These are phyloP conservation scores for Pungitius pungitius DNA, from an alignment of 2,113 vertebrate genomes.

Conservation along the genomic window DNA sequence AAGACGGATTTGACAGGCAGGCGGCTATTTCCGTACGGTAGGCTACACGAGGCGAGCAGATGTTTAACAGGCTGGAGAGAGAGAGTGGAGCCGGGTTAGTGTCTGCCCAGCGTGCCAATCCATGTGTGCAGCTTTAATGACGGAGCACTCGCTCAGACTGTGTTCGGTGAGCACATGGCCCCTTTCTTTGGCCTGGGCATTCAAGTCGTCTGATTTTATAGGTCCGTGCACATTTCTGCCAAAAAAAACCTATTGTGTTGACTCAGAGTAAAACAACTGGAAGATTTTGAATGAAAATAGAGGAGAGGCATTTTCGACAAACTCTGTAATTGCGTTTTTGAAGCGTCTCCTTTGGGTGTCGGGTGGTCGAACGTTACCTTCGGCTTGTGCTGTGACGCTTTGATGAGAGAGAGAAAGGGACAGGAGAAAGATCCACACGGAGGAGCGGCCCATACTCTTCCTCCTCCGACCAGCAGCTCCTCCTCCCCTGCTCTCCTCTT, in stretches of 20 bases:
- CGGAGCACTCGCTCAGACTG: conserved; percentile 26
- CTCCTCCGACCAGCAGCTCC: conserved; percentile 58
- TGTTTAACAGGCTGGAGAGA: conserved; percentile 55
- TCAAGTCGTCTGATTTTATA: conserved; percentile 36
- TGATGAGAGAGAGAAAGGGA: conserved; percentile 68
- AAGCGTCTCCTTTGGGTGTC: neutral
- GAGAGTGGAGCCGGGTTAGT: conserved; percentile 26
- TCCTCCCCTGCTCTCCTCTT: conserved; percentile 39
- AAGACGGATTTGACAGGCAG: conserved; percentile 47
- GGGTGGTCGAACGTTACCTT: conserved; percentile 67
- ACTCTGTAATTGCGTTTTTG: neutral
- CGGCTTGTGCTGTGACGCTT: conserved; percentile 71
- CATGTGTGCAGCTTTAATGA: conserved; percentile 66
- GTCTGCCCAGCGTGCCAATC: conserved; percentile 28
- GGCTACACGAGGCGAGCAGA: conserved; percentile 59
- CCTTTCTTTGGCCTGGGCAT: conserved; percentile 29
- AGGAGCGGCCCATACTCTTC: conserved; percentile 72
- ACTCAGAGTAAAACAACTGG: conserved; percentile 10
- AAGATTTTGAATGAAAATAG: neutral
- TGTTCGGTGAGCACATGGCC: conserved; percentile 42
- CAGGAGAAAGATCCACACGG: conserved; percentile 74
- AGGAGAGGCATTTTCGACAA: neutral
- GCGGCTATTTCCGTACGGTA: conserved; percentile 34
- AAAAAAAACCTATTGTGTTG: conserved; percentile 26
- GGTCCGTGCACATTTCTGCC: conserved; percentile 34